These are phyloP conservation scores for Noctua janthina DNA, from an alignment of 2,888 invertebrate species.

Conservation along the genomic window DNA sequence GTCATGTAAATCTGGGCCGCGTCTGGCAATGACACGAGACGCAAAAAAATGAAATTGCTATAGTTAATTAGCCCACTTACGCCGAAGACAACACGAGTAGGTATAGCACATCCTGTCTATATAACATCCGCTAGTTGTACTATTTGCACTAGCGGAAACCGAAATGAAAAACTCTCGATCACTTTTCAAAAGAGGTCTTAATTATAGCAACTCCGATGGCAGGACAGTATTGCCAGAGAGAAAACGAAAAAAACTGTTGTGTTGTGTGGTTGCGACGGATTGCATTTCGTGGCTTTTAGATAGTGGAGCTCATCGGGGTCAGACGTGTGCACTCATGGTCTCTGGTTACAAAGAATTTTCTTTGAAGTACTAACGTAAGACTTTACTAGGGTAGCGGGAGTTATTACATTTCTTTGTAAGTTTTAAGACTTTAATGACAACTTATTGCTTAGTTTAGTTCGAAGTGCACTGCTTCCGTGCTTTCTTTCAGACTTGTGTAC, in stretches of 20 bases:
- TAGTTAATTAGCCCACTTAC: not conserved
- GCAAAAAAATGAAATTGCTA: not conserved
- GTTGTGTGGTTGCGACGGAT: conserved; percentile 13
- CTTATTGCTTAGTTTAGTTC: not conserved
- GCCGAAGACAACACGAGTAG: conserved; percentile 13
- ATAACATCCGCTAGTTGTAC: conserved; percentile 1
- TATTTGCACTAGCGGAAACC: conserved; percentile 46
- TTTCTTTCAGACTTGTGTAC: not conserved
- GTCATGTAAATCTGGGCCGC: not conserved
- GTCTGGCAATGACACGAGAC: not conserved
- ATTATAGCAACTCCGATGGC: conserved; percentile 45
- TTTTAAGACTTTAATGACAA: not conserved
- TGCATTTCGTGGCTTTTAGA: conserved; percentile 38
- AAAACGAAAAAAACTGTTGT: not conserved
- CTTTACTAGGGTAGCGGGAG: not conserved
- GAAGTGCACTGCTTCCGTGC: not conserved
- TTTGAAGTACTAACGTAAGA: not conserved
- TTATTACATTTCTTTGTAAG: not conserved
- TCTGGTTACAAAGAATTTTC: conserved; percentile 13
- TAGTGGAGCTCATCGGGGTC: conserved; percentile 18
- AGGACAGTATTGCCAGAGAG: not conserved
- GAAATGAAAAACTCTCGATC: conserved; percentile 55
- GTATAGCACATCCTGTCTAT: conserved; percentile 15
- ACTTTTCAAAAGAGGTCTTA: conserved; percentile 52
- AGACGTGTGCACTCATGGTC: conserved; percentile 7